Base-by-base conservation (phyloP, 2,113 vertebrate genomes). In the Capreolus pygargus region DNA sequence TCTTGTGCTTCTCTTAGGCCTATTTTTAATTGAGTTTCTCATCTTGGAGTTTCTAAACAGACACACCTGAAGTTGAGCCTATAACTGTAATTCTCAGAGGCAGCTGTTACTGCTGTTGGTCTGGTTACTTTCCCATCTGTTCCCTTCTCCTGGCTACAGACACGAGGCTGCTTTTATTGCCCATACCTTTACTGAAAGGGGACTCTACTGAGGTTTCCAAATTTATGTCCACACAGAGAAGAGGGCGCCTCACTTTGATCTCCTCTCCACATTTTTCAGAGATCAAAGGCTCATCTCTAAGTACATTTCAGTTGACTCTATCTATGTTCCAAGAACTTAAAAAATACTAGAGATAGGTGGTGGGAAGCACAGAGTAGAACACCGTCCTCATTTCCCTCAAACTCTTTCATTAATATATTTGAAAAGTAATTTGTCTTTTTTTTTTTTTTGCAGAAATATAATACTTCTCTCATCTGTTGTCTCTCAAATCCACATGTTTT, bases 11-110 rank as follows among this genome's bases (percentile, higher is more conserved):
- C 67, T 70, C 19, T 39, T 70, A 39, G 45, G 16, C 5, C 33
- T 86, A 47, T 16, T 74, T 70, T 91, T 85, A 78, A 79, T 58
- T 96, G 7, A 52, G 21, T 78, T 64, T 70, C 25, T 88, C 88
- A 12, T 67, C 61, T 84, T 89, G 23, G 47, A 67, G 14, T 52
- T 67, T 94, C 64, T 91, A 43, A 86, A 52, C 15, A 27, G 33
- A 88, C 10, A 76, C 13, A 58, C 19, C 9, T 45, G 43, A 83
- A 17, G 13, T 84, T 70, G 84, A 15, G 1, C 4, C 16, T 83
- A 21, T 13, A 67, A 13, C 52, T 81, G 47, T 61, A 74, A 79
- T 95, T 36, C 43, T 78, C 7, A 50, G 7, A 82, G 8, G 17
- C 10, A 5, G 3, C 5, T 86, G 8, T 50, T 54, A 27, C 8